Conservation (phyloP, 2,888 invertebrate species). For the Argyresthia goedartella region DNA sequence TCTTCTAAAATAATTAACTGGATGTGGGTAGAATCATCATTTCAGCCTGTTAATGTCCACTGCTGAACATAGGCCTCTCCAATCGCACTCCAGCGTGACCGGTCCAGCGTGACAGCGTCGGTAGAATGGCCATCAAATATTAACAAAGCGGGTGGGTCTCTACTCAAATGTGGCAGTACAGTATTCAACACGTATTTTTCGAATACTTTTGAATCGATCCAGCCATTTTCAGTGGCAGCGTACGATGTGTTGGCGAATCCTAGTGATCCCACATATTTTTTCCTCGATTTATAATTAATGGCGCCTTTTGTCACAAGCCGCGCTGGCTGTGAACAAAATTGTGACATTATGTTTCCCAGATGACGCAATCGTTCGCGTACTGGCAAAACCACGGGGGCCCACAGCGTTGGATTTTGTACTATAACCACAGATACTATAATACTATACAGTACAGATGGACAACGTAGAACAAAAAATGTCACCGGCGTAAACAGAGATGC, state of each 20-base stretch:
- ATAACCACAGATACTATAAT: too few relatives aligned
- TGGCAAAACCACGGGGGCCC: slow-evolving; percentile 6
- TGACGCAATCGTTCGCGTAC: slow-evolving; percentile 12
- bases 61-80: too few relatives aligned
- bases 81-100: too few relatives aligned
- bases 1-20: slow-evolving; percentile 16
- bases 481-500: too few relatives aligned
- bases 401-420: too few relatives aligned
- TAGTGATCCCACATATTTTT: slow-evolving; percentile 15
- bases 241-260: slow-evolving; percentile 11
- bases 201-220: slow-evolving; percentile 18
- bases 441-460: too few relatives aligned
- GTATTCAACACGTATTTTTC: slow-evolving; percentile 7
- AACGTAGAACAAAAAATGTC: too few relatives aligned
- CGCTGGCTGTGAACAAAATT: slow-evolving; percentile 8
- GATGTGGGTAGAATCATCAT: slow-evolving; percentile 21
- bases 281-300: slow-evolving; percentile 5
- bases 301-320: slow-evolving; percentile 7
- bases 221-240: slow-evolving; percentile 20
- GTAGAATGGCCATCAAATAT: slow-evolving; percentile 22
- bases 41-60: too few relatives aligned
- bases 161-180: slow-evolving; percentile 10
- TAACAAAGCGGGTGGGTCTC: slow-evolving; percentile 17
- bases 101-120: too few relatives aligned
- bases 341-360: slow-evolving; percentile 8